Percentiles rank a stretch among this genome's conserved stretches.
phyloP scores from a whole-genome alignment of 2,888 invertebrate genomes.

The Drosophila paranaensis region DNA sequence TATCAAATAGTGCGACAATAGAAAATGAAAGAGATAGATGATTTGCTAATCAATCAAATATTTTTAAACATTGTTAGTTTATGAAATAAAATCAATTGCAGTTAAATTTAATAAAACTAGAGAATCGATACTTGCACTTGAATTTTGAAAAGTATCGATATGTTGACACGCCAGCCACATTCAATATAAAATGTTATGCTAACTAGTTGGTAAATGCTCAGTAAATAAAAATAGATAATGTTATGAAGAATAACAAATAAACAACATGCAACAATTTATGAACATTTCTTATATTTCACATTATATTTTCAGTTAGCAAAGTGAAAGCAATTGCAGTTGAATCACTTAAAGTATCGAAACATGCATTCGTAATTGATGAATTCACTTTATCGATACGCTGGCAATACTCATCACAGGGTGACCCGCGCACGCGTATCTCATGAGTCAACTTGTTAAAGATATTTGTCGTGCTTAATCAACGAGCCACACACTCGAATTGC shows the following conservation, averaged over 20 bases:
- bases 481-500: slow-evolving; percentile 43
- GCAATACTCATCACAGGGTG: slow-evolving; percentile 37
- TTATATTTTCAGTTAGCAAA: background rate
- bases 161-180: background rate
- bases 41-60: background rate
- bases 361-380: background rate
- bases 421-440: background rate
- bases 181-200: background rate
- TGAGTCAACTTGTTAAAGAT: slow-evolving; percentile 51
- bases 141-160: slow-evolving; percentile 25
- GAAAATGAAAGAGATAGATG: background rate
- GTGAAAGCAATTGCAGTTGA: background rate
- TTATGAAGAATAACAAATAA: background rate
- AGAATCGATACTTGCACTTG: background rate
- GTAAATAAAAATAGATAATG: background rate
- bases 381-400: slow-evolving; percentile 29
- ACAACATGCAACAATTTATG: background rate
- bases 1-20: background rate
- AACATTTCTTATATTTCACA: too few relatives aligned
- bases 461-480: slow-evolving; percentile 19
- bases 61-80: background rate
- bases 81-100: background rate
- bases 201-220: background rate
- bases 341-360: slow-evolving; percentile 5
- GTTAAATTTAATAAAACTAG: slow-evolving; percentile 1